Percentiles rank a stretch among this genome's conserved stretches.
Conservation (phyloP, 2,888 invertebrate genomes). For the Agriopis marginaria region DNA sequence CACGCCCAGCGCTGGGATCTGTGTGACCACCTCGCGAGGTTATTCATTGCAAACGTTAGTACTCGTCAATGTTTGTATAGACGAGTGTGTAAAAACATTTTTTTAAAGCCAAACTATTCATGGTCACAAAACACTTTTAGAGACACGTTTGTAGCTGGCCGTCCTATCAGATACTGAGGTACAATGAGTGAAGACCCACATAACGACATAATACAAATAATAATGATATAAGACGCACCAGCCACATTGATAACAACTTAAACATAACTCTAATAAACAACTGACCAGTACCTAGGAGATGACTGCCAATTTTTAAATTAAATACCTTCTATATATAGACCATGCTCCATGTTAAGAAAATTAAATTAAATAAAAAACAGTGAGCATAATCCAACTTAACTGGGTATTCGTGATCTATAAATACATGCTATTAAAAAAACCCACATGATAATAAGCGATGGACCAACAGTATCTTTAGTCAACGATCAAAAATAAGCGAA, state of each 20-base stretch:
- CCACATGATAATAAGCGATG: slow-evolving; percentile 83
- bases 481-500: slow-evolving; percentile 61
- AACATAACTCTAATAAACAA: slow-evolving; percentile 51
- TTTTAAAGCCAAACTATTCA: slow-evolving; percentile 9
- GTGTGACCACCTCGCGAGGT: slow-evolving; percentile 53
- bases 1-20: slow-evolving; percentile 78
- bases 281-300: slow-evolving; percentile 48
- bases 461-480: slow-evolving; percentile 57
- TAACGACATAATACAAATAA: slow-evolving; percentile 53
- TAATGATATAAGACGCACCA: slow-evolving; percentile 58
- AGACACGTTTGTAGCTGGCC: slow-evolving; percentile 40
- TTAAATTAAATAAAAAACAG: slow-evolving; percentile 52
- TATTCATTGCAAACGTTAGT: slow-evolving; percentile 31
- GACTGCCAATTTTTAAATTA: slow-evolving; percentile 33
- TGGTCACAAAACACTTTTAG: slow-evolving; percentile 11
- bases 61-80: slow-evolving; percentile 20
- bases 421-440: slow-evolving; percentile 85
- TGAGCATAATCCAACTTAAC: slow-evolving; percentile 65
- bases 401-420: slow-evolving; percentile 55
- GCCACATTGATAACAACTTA: slow-evolving; percentile 58
- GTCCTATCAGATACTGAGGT: slow-evolving; percentile 32
- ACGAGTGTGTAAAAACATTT: slow-evolving; percentile 16
- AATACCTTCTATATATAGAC: slow-evolving; percentile 48
- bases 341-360: slow-evolving; percentile 56
- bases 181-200: slow-evolving; percentile 81